Evolutionary conservation across 64 coral and sea anemone species (phyloP), one percentile per base, ranked within the genome.

Genomic region (Pachyseris speciosa): DNA sequence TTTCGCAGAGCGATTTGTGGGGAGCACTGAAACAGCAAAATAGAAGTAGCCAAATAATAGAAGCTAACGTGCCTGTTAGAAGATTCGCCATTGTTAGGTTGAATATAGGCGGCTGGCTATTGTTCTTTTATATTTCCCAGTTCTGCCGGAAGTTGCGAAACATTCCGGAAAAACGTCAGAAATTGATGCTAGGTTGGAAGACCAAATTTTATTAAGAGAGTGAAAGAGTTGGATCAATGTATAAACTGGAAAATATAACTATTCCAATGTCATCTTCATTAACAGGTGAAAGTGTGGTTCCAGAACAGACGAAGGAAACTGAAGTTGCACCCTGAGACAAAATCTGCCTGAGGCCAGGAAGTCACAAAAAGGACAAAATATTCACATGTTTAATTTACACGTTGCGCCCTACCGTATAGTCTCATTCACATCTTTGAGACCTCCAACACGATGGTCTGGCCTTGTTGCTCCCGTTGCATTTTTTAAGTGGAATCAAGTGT

Each of bases 401-500:
- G 45, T 48, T 48, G 45, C 45, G 45, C 64, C 64, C 27, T 13
- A 67, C 64, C 30, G 16, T 67, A 13, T 67, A 29, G 64, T 67
- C 64, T 67, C 64, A 67, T 67, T 67, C 16, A 29, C 64, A 67
- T 67, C 64, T 67, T 0, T 37, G 64, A 67, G 64, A 67, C 64
- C 64, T 67, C 64, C 64, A 67, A 13, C 64, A 67, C 64, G 64
- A 13, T 67, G 64, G 30, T 67, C 64, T 67, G 64, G 64, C 64
- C 64, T 67, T 36, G 64, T 33, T 67, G 29, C 28, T 67, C 64
- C 7, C 16, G 64, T 67, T 67, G 7, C 27, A 29, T 64, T 36
- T 67, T 67, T 67, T 67, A 67, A 67, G 64, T 67, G 64, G 30
- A 67, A 67, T 67, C 64, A 67, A 67, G 64, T 67, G 64, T 13